Base-by-base conservation (phyloP, 2,888 invertebrate genomes). In the Lithodes maja region DNA sequence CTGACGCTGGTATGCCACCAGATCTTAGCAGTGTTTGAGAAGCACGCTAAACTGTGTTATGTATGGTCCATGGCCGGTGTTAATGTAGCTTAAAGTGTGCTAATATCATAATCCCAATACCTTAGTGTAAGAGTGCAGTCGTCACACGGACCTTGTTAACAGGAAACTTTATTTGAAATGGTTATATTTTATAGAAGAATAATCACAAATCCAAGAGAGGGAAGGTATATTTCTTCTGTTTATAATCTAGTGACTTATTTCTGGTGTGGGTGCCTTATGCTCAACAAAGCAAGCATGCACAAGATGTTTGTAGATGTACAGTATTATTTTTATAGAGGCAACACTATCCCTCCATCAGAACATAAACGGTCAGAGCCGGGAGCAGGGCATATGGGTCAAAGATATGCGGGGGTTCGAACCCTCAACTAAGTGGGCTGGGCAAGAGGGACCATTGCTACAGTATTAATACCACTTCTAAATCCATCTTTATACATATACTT, bases 211-310 rank as follows among this genome's bases (percentile, higher is more conserved):
- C 83, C 89, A 89, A 78, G 82, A 86, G 69, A 89, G 82, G 86
- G 77, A 83, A 81, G 86, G 89, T 89, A 83, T 85, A 83, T 89
- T 89, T 89, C 83, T 89, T 89, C 83, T 89, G 85, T 89, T 89
- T 77, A 86, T 89, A 89, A 86, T 78, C 75, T 89, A 89, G 83
- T 86, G 85, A 85, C 85, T 86, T 71, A 89, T 89, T 87, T 90
- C 88, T 79, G 88, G 90, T 90, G 90, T 90, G 90, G 88, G 90
- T 90, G 90, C 90, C 90, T 90, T 90, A 90, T 88, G 90, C 90
- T 90, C 90, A 90, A 90, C 85, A 90, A 90, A 90, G 85, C 89
- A 87, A 90, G 90, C 90, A 90, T 89, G 90, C 90, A 90, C 90
- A 90, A 90, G 83, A 85, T 88, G 85, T 89, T 89, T 90, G 88